phyloP scores from a whole-genome alignment of 2,797 vertebrate genomes.

The Notamacropus eugenii region DNA sequence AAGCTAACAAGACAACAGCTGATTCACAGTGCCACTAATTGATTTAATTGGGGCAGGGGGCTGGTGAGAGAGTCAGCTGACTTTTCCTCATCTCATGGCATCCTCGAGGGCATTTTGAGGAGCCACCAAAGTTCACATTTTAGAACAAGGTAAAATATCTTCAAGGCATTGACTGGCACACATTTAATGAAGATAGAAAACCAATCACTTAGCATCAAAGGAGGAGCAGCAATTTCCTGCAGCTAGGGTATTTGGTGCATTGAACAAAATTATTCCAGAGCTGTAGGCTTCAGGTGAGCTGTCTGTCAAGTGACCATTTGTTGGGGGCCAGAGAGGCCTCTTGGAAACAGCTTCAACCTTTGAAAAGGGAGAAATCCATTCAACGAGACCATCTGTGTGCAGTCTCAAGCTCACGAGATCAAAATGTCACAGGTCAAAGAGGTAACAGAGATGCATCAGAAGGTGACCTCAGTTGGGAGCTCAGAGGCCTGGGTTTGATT shows the following conservation, averaged over 20 bases:
- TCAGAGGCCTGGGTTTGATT: background rate
- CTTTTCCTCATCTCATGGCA: background rate
- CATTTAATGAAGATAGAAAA: constrained; percentile 83
- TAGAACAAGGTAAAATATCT: constrained; percentile 80
- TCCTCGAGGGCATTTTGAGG: constrained; percentile 74
- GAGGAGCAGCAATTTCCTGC: constrained; percentile 81
- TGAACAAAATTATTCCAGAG: constrained; percentile 82
- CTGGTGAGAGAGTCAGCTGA: background rate
- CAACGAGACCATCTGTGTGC: background rate
- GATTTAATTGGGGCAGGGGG: background rate
- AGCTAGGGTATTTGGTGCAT: constrained; percentile 80
- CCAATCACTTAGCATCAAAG: constrained; percentile 83
- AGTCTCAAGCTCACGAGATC: background rate
- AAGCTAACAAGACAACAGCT: constrained; percentile 61
- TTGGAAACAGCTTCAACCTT: constrained; percentile 82
- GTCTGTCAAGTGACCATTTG: constrained; percentile 79
- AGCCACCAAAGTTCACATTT: constrained; percentile 77
- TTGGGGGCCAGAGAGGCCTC: constrained; percentile 76
- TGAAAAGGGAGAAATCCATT: constrained; percentile 71
- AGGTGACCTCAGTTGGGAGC: background rate
- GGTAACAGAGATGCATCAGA: background rate
- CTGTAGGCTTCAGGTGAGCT: constrained; percentile 81
- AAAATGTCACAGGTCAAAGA: background rate
- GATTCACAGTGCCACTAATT: constrained; percentile 45
- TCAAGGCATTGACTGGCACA: constrained; percentile 76